Conservation (phyloP, 2,113 vertebrate genomes). For the Mus pahari region DNA sequence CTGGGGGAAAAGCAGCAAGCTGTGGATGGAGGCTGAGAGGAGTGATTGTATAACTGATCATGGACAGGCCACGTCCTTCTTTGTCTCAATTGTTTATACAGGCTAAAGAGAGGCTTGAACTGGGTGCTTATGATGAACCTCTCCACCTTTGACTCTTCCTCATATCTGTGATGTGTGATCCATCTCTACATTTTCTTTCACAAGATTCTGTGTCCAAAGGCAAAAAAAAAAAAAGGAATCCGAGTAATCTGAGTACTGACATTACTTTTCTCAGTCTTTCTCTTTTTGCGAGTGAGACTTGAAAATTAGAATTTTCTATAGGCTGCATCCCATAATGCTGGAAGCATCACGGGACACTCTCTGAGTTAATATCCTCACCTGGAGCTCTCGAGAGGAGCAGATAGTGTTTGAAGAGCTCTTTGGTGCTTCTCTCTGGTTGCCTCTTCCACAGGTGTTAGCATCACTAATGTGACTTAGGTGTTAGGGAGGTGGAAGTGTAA, state of each 20-base stretch:
- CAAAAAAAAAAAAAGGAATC: not conserved
- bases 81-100: slow-evolving; percentile 26
- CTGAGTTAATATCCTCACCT: slow-evolving; percentile 64
- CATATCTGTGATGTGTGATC: too few species aligned
- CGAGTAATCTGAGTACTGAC: not conserved
- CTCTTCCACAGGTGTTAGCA: slow-evolving; percentile 54
- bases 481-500: slow-evolving; percentile 56
- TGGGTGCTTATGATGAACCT: not conserved
- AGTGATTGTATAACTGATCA: not conserved
- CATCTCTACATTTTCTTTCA: too few species aligned
- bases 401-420: slow-evolving; percentile 58
- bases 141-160: not conserved
- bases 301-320: slow-evolving; percentile 66
- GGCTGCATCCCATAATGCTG: slow-evolving; percentile 27
- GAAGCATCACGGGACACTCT: slow-evolving; percentile 15
- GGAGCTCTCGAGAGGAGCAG: slow-evolving; percentile 45
- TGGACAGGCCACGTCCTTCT: not conserved
- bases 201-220: too few species aligned
- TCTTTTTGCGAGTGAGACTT: slow-evolving; percentile 65
- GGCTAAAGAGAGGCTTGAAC: not conserved
- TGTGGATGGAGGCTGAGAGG: not conserved
- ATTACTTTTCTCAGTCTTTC: not conserved
- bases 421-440: slow-evolving; percentile 37
- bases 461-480: slow-evolving; percentile 42
- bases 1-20: slow-evolving; percentile 9